Conservation (phyloP, 2,113 vertebrate species). For the Parotia lawesii region DNA sequence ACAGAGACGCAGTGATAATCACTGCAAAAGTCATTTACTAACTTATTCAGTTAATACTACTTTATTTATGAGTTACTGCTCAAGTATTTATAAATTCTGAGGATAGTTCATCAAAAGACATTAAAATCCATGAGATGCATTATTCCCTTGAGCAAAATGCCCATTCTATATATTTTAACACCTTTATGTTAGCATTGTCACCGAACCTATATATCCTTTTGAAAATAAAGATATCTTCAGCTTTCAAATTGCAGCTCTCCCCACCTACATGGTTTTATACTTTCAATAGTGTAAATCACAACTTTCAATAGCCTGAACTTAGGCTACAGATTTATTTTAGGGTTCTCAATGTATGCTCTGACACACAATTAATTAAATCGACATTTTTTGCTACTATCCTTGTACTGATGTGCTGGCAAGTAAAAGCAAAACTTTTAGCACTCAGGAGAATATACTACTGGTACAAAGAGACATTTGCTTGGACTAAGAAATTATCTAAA, state of each 20-base stretch:
- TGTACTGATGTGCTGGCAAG: not conserved
- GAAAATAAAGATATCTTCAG: not conserved
- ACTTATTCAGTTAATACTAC: not conserved
- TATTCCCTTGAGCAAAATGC: not conserved
- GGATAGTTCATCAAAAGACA: not conserved
- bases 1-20: not conserved
- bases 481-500: not conserved
- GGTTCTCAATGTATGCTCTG: not conserved
- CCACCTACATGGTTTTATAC: not conserved
- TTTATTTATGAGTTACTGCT: not conserved
- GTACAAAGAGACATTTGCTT: not conserved
- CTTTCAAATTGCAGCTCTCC: not conserved
- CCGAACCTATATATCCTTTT: not conserved
- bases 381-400: not conserved
- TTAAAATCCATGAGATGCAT: not conserved
- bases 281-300: not conserved
- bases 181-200: not conserved
- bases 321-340: not conserved
- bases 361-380: not conserved
- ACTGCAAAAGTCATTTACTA: not conserved
- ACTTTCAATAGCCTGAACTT: not conserved
- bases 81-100: not conserved
- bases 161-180: not conserved
- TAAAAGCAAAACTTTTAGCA: not conserved
- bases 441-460: not conserved